Evolutionary conservation across 2,113 vertebrate genomes (phyloP).

Genomic region (Amia ocellicauda): DNA sequence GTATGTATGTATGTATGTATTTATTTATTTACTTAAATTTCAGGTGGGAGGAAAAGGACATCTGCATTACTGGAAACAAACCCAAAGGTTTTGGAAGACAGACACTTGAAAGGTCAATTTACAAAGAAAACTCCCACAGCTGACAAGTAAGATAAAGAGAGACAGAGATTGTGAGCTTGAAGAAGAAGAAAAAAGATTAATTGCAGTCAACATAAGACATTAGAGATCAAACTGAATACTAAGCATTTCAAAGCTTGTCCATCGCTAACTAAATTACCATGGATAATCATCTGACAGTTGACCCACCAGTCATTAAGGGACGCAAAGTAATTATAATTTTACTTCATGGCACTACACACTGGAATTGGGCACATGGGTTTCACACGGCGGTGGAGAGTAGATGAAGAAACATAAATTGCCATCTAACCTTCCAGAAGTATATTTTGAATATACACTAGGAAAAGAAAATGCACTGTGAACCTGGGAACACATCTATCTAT

Average conservation of each 20-base stretch:
- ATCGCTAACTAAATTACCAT: conserved; percentile 3
- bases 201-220: conserved; percentile 15
- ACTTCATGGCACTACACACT: neutral
- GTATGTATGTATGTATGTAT: too few species aligned
- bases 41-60: too few species aligned
- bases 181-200: conserved; percentile 9
- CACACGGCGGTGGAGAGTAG: too few species aligned
- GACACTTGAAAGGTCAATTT: conserved; percentile 14
- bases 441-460: too few species aligned
- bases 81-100: neutral
- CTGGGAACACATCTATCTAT: too few species aligned
- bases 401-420: too few species aligned
- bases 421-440: too few species aligned
- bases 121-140: conserved; percentile 2
- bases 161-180: neutral
- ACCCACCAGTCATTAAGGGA: neutral
- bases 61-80: neutral
- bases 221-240: conserved; percentile 8
- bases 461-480: too few species aligned
- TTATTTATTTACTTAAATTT: too few species aligned
- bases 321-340: conserved; percentile 5
- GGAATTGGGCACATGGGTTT: too few species aligned
- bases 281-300: conserved; percentile 1
- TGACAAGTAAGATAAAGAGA: conserved; percentile 3
- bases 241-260: conserved; percentile 17